phyloP scores from a whole-genome alignment of 2,113 vertebrate species.

The Pelecanoides urinatrix region DNA sequence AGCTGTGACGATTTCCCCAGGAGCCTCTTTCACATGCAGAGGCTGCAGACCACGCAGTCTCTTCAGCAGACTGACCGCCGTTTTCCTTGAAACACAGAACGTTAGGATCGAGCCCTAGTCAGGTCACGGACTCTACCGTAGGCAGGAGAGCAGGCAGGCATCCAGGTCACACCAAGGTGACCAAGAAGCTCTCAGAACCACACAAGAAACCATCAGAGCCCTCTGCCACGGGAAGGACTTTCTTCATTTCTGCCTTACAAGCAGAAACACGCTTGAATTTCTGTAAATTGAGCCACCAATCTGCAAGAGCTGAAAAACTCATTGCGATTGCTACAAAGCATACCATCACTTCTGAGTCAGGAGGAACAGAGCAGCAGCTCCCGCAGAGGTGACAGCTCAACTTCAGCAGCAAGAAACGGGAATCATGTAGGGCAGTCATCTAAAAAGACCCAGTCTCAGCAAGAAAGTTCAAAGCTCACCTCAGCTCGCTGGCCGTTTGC shows the following conservation, averaged over 20 bases:
- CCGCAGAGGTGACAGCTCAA: background rate
- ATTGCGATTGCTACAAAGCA: background rate
- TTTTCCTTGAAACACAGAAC: background rate
- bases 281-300: background rate
- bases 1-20: background rate
- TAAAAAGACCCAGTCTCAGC: background rate
- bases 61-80: background rate
- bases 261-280: background rate
- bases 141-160: background rate
- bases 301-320: background rate
- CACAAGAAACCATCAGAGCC: background rate
- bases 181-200: background rate
- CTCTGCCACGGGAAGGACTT: background rate
- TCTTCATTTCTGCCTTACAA: background rate
- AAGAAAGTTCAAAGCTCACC: background rate
- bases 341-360: rapidly evolving
- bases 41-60: background rate
- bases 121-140: background rate
- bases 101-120: background rate
- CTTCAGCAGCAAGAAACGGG: background rate
- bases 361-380: background rate
- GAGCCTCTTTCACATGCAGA: background rate
- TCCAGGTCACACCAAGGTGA: background rate
- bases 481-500: background rate
- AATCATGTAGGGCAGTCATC: background rate